Evolutionary conservation across 2,113 vertebrate species (phyloP), one percentile per base, ranked within the genome.

Genomic region (Gopherus flavomarginatus): DNA sequence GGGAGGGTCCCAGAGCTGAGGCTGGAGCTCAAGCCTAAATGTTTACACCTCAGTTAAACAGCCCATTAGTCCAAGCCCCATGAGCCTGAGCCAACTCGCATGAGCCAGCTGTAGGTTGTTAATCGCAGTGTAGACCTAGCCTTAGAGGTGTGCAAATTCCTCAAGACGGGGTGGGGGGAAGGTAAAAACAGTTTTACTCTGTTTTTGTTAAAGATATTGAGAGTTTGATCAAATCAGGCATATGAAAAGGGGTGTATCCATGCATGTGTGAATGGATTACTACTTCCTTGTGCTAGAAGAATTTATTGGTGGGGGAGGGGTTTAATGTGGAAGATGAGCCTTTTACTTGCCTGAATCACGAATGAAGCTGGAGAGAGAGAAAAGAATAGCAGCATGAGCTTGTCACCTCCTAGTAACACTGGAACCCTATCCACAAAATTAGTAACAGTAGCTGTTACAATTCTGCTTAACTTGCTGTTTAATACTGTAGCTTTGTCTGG

Each of bases 261-360:
- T 69, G 65, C 65, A 69, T 35, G 12, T 17, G 62, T 4, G 4
- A 69, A 69, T n/a, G 24, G 42, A 24, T 75, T 42, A 24, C 69
- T 42, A 11, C 22, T 11, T 3, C 21, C 38, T 75, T 75, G 21
- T 75, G n/a, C 44, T 50, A 6, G 49, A 22, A 17, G 1, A 0
- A 1, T 53, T 50, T 78, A 29, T 65, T 59, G 42, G 17, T 4
- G 47, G 8, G 21, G 57, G 12, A 17, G 83, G 9, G 59, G 38
- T 13, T 35, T 0, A 1, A 0, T 1, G 27, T 56, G 81, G 65
- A 85, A 1, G n/a, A 5, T 4, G 35, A 57, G 81, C 57, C 27
- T 78, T 78, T 78, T 42, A 29, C 8, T 47, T 26, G 38, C 31
- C 19, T 38, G 35, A 82, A 50, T 82, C 52, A 38, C 26, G 11